Base-by-base conservation (phyloP, 1,140 invertebrate species). In the Orius insidiosus region DNA sequence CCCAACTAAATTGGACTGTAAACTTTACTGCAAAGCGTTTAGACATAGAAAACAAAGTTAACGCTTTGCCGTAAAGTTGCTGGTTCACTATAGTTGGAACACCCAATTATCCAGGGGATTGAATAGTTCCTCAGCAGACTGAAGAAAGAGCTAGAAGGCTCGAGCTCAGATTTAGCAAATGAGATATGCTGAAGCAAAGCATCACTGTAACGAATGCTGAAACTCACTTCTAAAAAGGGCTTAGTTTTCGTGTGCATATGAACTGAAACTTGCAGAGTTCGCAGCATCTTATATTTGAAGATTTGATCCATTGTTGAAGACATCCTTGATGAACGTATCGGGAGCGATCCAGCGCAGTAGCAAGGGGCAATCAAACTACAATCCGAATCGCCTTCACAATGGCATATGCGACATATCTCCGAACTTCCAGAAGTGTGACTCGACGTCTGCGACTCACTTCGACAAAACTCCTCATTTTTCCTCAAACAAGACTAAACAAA, bases 251-350 rank as follows among this genome's bases (percentile, higher is more conserved):
- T 85, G 60, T 92, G 87, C 84, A 96, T 89, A 89, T 85, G 64
- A 94, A 96, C 55, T 87, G 82, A 66, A 89, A 94, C 70, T 92
- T 90, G 71, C 92, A 97, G 40, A 97, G 70, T 72, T 97, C 92
- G 68, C 92, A 97, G 44, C 80, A 79, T 62, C 83, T 79, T 42
- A 84, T 94, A 59, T 94, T 87, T 3, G 88, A 90, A 49, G 86
- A 86, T 54, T 92, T 92, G 56, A 97, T 78, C 92, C 92, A 97
- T 63, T 94, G 88, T 63, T 96, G 89, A 45, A 95, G 71, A 63
- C 90, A 96, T 38, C 76, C 74, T 62, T 94, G 89, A 65, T 95
- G 90, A 9, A 96, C 88, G 68, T 82, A 95, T 57, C 88, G 79
- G n/a, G 53, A 96, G 64, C 61, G 81, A 88, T 31, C 86, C 86